These are phyloP conservation scores for Melitaea athalia DNA, from an alignment of 2,888 invertebrate genomes.

Conservation along the genomic window DNA sequence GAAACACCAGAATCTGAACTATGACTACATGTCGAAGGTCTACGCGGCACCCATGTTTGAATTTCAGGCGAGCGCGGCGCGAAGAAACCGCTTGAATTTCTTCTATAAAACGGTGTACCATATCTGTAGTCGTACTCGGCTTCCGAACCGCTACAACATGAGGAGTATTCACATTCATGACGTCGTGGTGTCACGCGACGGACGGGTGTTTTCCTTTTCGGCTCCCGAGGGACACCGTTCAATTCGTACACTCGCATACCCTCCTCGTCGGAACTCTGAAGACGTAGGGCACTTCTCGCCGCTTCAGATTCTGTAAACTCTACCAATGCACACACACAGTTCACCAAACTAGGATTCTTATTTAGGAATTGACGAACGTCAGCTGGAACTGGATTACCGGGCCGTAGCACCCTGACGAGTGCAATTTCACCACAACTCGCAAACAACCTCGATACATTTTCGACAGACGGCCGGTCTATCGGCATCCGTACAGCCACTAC, in stretches of 20 bases:
- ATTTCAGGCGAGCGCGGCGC: conserved; percentile 79
- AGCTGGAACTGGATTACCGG: conserved; percentile 94
- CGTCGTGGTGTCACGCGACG: conserved; percentile 84
- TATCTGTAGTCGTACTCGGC: conserved; percentile 77
- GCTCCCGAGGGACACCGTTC: conserved; percentile 87
- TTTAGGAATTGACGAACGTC: conserved; percentile 95
- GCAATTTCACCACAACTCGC: conserved; percentile 94
- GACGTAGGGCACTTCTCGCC: conserved; percentile 90
- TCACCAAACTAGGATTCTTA: conserved; percentile 93
- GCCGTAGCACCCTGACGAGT: conserved; percentile 91
- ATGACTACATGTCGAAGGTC: conserved; percentile 84
- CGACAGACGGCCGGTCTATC: conserved; percentile 91
- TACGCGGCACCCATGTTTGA: conserved; percentile 84
- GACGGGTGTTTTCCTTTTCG: conserved; percentile 87
- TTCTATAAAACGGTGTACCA: conserved; percentile 68
- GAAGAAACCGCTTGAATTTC: conserved; percentile 75
- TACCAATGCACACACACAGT: conserved; percentile 93
- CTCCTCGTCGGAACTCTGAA: conserved; percentile 82
- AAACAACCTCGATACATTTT: conserved; percentile 95
- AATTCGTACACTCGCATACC: conserved; percentile 89
- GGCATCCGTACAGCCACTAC: conserved; percentile 94
- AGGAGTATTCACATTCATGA: conserved; percentile 84
- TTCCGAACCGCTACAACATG: conserved; percentile 79
- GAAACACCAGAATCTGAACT: conserved; percentile 82
- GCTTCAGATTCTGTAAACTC: conserved; percentile 95